phyloP scores from a whole-genome alignment of 2,113 vertebrate genomes.

The Zosterops pallidus region DNA sequence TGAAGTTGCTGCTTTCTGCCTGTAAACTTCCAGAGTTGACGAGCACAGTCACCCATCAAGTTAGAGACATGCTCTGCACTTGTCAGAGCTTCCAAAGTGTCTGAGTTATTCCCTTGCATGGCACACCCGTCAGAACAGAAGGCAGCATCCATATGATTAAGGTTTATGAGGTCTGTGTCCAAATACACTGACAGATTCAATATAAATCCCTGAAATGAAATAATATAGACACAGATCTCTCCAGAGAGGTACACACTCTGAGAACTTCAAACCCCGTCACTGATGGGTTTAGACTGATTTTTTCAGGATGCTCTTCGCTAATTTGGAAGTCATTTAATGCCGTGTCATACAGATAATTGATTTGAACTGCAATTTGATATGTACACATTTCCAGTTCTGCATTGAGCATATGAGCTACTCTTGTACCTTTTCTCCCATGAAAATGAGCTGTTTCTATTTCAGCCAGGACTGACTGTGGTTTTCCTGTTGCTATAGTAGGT shows the following conservation, averaged over 20 bases:
- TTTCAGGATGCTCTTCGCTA: not conserved
- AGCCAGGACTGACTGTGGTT: not conserved
- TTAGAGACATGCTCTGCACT: not conserved
- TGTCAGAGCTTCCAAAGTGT: not conserved
- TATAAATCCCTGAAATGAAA: not conserved
- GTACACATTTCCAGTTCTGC: not conserved
- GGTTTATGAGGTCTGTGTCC: not conserved
- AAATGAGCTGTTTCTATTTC: slow-evolving; percentile 36
- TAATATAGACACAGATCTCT: not conserved
- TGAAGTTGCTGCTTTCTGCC: not conserved
- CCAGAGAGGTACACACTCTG: not conserved
- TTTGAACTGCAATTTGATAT: not conserved
- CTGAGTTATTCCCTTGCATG: not conserved
- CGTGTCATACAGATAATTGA: not conserved
- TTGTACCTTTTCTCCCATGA: not conserved
- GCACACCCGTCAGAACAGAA: not conserved
- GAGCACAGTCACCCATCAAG: not conserved
- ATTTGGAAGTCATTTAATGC: slow-evolving; percentile 9
- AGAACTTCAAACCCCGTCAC: not conserved
- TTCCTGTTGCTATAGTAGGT: not conserved
- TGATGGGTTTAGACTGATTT: not conserved
- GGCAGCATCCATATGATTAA: not conserved
- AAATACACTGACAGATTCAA: not conserved
- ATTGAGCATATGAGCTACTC: not conserved
- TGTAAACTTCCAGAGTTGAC: not conserved